These are phyloP conservation scores for Meloidogyne chitwoodi DNA, from an alignment of 1,140 invertebrate species.

Conservation along the genomic window DNA sequence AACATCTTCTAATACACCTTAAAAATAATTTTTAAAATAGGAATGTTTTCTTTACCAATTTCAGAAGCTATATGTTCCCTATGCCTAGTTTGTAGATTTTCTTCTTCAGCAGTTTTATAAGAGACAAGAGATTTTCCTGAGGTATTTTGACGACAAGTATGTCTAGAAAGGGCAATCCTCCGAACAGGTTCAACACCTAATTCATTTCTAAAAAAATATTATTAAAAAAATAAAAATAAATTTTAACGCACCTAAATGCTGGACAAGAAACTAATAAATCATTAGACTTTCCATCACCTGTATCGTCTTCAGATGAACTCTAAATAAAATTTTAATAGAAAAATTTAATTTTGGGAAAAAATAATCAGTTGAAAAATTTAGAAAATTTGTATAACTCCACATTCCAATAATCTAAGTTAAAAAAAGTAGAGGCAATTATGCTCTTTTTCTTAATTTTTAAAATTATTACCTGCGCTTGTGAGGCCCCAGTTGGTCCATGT, in stretches of 20 bases:
- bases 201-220: conserved; percentile 41
- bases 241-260: conserved; percentile 33
- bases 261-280: conserved; percentile 54
- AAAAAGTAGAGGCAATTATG: too few relatives aligned
- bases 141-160: conserved; percentile 7
- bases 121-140: not conserved
- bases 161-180: conserved; percentile 47
- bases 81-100: conserved; percentile 54
- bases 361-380: too few relatives aligned
- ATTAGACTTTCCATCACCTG: conserved; percentile 57
- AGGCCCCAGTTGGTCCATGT: conserved; percentile 52
- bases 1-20: conserved; percentile 56
- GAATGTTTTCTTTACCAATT: conserved; percentile 43
- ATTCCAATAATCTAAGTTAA: too few relatives aligned
- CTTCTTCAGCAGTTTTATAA: conserved; percentile 27
- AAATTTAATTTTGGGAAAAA: too few relatives aligned
- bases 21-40: conserved; percentile 13
- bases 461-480: conserved; percentile 30
- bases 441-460: too few relatives aligned
- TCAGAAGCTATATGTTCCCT: conserved; percentile 56
- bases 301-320: conserved; percentile 55
- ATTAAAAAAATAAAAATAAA: not conserved
- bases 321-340: conserved; percentile 2
- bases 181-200: conserved; percentile 54
- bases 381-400: too few relatives aligned